Evolutionary conservation across 2,113 vertebrate genomes (phyloP).

Genomic region (Cygnus buccinator): DNA sequence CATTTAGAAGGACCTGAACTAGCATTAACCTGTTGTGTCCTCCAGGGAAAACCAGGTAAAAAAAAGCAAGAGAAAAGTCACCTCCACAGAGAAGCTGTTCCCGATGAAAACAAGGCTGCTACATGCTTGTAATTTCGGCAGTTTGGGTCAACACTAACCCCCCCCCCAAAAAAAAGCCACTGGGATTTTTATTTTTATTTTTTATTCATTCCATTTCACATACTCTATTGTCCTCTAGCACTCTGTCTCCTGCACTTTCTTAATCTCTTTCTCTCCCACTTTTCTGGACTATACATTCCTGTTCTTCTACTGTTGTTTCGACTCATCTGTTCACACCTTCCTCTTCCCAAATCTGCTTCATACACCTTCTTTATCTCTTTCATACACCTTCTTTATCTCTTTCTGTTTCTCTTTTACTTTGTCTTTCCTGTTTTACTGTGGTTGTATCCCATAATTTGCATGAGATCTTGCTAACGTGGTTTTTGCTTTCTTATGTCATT

Average conservation of each 20-base stretch:
- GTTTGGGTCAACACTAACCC: background rate
- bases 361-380: background rate
- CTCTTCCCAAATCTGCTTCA: background rate
- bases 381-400: background rate
- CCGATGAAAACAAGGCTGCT: background rate
- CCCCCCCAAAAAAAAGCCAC: background rate
- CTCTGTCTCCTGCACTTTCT: background rate
- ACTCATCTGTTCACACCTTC: background rate
- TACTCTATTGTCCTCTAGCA: background rate
- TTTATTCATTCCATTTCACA: background rate
- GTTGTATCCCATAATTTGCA: rapidly evolving
- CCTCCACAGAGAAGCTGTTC: background rate
- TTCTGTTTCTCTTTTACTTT: background rate
- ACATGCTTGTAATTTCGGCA: background rate
- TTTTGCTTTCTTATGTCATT: background rate
- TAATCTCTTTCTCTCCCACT: background rate
- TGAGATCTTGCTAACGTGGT: background rate
- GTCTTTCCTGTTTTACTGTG: background rate
- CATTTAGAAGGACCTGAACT: conserved; percentile 11
- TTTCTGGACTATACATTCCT: background rate
- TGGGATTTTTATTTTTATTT: background rate
- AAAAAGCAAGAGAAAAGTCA: background rate
- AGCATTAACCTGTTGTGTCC: background rate
- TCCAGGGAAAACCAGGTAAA: background rate
- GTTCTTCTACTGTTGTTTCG: background rate